Evolutionary conservation across 2,113 vertebrate species (phyloP).

Genomic region (Kryptolebias marmoratus): DNA sequence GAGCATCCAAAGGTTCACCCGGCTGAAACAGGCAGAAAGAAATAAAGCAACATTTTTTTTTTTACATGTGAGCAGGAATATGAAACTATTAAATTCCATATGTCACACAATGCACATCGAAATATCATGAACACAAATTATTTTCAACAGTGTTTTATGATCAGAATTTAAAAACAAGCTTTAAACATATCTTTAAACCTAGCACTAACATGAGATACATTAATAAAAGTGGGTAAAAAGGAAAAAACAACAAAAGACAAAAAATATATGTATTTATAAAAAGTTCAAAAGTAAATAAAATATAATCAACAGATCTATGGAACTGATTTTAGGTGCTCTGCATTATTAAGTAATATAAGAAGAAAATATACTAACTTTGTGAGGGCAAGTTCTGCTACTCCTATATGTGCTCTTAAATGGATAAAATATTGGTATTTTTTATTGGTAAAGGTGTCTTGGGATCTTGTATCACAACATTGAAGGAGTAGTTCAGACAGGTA

Average conservation of each 20-base stretch:
- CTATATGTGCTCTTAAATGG: no score
- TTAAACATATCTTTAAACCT: neutral
- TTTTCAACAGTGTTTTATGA: neutral
- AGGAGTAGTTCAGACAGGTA: no score
- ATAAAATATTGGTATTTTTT: no score
- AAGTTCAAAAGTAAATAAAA: no score
- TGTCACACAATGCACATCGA: neutral
- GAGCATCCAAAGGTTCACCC: conserved; percentile 38
- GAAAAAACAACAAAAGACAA: conserved; percentile 6
- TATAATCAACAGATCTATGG: neutral
- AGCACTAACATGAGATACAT: conserved; percentile 23
- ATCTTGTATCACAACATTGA: no score
- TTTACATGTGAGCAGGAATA: neutral
- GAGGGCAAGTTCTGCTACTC: no score
- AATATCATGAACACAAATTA: neutral
- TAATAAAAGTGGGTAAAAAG: conserved; percentile 32
- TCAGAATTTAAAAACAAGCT: neutral
- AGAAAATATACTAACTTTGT: no score
- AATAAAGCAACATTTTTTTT: neutral
- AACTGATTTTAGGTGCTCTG: neutral
- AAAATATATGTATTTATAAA: neutral
- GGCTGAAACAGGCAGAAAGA: conserved; percentile 23
- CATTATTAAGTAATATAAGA: conserved; percentile 4
- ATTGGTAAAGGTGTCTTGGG: no score
- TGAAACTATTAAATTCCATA: neutral